Base-by-base conservation (phyloP, 2,113 vertebrate species). In the Solenodon paradoxus region DNA sequence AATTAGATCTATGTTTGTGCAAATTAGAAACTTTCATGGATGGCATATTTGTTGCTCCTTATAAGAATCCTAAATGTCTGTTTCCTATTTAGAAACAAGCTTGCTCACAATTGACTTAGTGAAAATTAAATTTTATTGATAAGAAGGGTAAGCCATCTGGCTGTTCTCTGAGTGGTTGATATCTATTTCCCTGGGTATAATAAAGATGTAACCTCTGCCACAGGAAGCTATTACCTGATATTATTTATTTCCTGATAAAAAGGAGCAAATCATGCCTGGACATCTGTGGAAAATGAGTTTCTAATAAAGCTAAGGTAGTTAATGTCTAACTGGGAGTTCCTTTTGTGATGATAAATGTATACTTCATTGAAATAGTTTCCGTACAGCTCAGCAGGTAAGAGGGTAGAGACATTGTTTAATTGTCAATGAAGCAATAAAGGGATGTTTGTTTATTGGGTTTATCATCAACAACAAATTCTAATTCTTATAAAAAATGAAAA, bases 141-240 rank as follows among this genome's bases (percentile, higher is more conserved):
- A 98, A 98, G 97, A 97, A 98, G 97, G 92, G 96, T 95, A 96
- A 95, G 97, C 98, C 98, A 98, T 98, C 98, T 98, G 98, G 98
- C 97, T 98, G 96, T 97, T 97, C 98, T 98, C 97, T 97, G 98
- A 98, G 90, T 98, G 92, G 96, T 95, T 97, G 97, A 95, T 98
- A 97, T 98, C 98, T 98, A 95, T 98, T 97, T 98, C 96, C 88
- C 97, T 98, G 97, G 55, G 81, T 97, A 57, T 98, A 98, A 98
- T 98, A 98, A 98, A 98, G 98, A 98, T 98, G 93, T 98, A 98
- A 98, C 97, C 98, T 98, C 97, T 97, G 98, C 97, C 93, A 98
- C 96, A 97, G 97, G 98, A 98, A 98, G 96, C 98, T 98, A 98
- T 98, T 98, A 97, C 96, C 96, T 96, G 97, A 97, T 98, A 98